A percentile compares a stretch with the other conserved stretches of the same genome.
Evolutionary conservation across 2,888 invertebrate genomes (phyloP).

Genomic region (Pammene fasciana): DNA sequence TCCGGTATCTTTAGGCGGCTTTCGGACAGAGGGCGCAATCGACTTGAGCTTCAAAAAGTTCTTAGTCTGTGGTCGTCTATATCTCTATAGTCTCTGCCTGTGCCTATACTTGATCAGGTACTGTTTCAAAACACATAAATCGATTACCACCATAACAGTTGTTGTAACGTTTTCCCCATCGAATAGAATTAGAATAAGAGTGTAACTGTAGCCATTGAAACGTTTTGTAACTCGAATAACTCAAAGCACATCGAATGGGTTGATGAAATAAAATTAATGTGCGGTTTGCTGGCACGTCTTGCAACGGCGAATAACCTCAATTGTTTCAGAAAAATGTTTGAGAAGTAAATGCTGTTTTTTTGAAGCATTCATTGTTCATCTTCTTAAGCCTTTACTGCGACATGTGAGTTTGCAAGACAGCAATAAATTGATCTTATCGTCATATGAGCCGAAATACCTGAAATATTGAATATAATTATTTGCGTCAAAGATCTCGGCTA

Average conservation of each 20-base stretch:
- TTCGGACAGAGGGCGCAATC: no score
- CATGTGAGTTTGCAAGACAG: no score
- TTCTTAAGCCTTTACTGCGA: no score
- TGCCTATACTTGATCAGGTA: neutral
- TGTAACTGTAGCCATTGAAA: constrained; percentile 24
- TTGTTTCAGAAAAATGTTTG: constrained; percentile 13
- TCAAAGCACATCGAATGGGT: constrained; percentile 35
- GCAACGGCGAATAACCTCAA: constrained; percentile 20
- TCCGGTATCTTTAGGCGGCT: no score
- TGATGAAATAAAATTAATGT: constrained; percentile 31
- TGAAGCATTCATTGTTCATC: neutral
- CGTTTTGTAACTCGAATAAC: constrained; percentile 36
- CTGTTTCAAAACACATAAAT: constrained; percentile 25
- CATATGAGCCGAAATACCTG: no score
- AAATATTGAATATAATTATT: no score
- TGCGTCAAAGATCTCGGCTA: no score
- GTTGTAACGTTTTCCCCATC: constrained; percentile 25
- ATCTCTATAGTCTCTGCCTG: neutral
- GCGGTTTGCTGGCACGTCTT: constrained; percentile 34
- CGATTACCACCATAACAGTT: constrained; percentile 30
- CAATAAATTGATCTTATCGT: no score
- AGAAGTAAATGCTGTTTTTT: neutral
- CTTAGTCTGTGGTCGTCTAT: no score
- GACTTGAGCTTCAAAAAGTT: no score
- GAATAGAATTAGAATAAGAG: constrained; percentile 13